Evolutionary conservation across 2,113 vertebrate species (phyloP), one percentile per base, ranked within the genome.

Genomic region (Sorex fumeus): DNA sequence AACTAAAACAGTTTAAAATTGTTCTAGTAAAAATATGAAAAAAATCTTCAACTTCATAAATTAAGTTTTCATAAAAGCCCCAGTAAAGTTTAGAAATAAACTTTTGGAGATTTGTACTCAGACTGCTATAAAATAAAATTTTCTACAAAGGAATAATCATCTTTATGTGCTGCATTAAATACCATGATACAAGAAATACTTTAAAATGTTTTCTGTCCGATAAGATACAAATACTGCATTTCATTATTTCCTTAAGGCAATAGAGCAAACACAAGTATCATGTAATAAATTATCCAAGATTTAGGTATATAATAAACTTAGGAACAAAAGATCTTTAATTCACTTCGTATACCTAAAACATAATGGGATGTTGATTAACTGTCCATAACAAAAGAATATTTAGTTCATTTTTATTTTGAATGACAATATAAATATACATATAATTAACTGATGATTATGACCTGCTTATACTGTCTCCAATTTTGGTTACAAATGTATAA

Each of bases 211-310:
- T 30, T 27, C 2, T 79, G 18, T n/a, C 87, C 82, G 8, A 16
- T 70, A 93, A 90, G 70, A 85, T 4, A 90, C 27, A 91, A 80
- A 19, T 70, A 77, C 82, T 34, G n/a, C 40, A 86, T 93, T 94
- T 69, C 32, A 93, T 90, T 16, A 92, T 72, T 80, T 95, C 64
- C 90, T 80, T 84, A 83, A 81, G 30, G 82, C 28, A 70, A 82
- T 67, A 92, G 28, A 91, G 2, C 74, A 95, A 85, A 94, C 76
- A 86, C 8, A 57, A 93, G 30, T 43, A 88, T 6, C 3, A 47
- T 69, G 89, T 30, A 3, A 70, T 57, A 88, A 83, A 23, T 43
- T 83, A 70, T 34, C 81, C 75, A 75, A 75, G 40, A 86, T 93
- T 90, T 76, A 72, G 43, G 87, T 86, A 34, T 57, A 88, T 75